phyloP scores from a whole-genome alignment of 2,888 invertebrate species.

The Myathropa florea region DNA sequence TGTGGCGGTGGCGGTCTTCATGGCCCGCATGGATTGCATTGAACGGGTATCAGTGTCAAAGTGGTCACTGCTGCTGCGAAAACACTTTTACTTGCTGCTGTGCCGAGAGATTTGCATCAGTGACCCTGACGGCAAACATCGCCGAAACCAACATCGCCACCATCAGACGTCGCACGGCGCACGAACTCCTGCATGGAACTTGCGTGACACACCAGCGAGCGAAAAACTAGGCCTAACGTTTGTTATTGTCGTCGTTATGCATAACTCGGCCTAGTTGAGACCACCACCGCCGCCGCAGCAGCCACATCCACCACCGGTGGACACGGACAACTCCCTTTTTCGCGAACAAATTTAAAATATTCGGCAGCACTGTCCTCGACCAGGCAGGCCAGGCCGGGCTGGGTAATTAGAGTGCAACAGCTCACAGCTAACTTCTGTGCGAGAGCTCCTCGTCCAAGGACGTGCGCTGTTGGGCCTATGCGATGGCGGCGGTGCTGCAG shows the following conservation, averaged over 20 bases:
- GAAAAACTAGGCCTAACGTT: conserved; percentile 57
- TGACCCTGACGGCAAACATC: conserved; percentile 58
- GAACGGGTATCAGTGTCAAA: conserved; percentile 70
- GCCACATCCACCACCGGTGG: not conserved
- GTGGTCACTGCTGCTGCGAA: conserved; percentile 41
- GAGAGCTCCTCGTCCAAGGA: conserved; percentile 62
- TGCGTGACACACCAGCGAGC: conserved; percentile 58
- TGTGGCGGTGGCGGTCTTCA: conserved; percentile 44
- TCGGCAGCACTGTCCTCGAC: conserved; percentile 64
- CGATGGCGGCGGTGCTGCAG: not conserved
- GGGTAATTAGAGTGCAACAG: conserved; percentile 68
- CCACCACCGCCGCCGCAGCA: not conserved
- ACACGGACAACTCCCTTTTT: conserved; percentile 67
- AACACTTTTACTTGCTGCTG: conserved; percentile 62
- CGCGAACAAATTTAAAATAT: conserved; percentile 55
- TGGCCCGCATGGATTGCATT: conserved; percentile 64
- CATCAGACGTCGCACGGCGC: not conserved
- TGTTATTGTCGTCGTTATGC: conserved; percentile 48
- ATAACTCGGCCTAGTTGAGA: conserved; percentile 67
- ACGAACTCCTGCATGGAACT: conserved; percentile 69
- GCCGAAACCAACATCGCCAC: conserved; percentile 24
- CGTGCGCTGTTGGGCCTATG: conserved; percentile 55
- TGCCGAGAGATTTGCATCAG: conserved; percentile 59
- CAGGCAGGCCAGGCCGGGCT: conserved; percentile 35
- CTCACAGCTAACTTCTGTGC: conserved; percentile 28